These are phyloP conservation scores for Phalloptychus januarius DNA, from an alignment of 2,797 vertebrate genomes.

Conservation along the genomic window DNA sequence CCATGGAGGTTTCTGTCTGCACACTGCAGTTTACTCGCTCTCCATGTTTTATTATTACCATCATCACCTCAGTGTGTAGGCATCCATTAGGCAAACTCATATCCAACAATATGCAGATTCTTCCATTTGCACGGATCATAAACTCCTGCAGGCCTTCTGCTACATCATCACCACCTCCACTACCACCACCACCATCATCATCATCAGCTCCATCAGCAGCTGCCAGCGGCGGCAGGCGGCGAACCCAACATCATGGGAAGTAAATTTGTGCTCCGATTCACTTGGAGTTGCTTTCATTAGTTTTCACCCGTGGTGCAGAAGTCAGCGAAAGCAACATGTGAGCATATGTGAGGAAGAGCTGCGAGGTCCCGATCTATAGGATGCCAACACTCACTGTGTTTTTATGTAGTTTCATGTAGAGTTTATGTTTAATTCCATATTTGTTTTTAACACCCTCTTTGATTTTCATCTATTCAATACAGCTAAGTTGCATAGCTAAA, in stretches of 20 bases:
- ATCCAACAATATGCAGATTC: conserved; percentile 79
- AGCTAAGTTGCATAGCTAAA: background rate
- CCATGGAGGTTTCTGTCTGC: conserved; percentile 14
- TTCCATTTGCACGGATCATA: conserved; percentile 83
- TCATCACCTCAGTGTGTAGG: conserved; percentile 72
- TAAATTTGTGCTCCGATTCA: conserved; percentile 75
- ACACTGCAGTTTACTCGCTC: conserved; percentile 29
- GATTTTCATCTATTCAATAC: background rate
- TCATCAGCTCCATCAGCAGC: conserved; percentile 53
- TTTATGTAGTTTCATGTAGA: background rate
- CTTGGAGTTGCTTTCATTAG: conserved; percentile 75
- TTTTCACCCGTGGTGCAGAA: conserved; percentile 65
- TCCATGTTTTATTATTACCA: conserved; percentile 63
- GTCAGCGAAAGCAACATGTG: conserved; percentile 57
- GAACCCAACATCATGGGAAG: conserved; percentile 75
- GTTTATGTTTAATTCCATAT: background rate
- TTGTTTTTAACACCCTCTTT: background rate
- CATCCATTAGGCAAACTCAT: conserved; percentile 79
- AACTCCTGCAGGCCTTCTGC: conserved; percentile 77
- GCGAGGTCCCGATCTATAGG: conserved; percentile 15
- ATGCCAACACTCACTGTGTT: background rate
- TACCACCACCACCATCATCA: conserved; percentile 49
- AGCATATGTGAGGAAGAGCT: conserved; percentile 38
- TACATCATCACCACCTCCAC: conserved; percentile 54
- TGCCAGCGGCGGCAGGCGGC: conserved; percentile 51